These are phyloP conservation scores for Recurvirostra avosetta DNA, from an alignment of 2,113 vertebrate genomes.

Conservation along the genomic window DNA sequence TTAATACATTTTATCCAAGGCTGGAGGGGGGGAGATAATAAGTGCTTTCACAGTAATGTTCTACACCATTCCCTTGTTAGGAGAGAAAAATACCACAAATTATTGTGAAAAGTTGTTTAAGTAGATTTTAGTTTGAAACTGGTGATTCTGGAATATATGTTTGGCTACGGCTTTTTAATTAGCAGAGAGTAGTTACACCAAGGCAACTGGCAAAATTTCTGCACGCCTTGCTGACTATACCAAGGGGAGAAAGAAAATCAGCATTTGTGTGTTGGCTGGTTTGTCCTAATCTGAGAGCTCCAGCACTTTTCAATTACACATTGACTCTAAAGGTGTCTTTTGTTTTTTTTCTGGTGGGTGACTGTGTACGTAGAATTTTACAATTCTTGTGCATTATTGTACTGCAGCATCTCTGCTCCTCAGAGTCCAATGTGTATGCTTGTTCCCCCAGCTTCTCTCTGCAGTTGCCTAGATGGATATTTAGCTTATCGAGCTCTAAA, in stretches of 20 bases:
- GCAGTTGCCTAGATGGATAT: background rate
- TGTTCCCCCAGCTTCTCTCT: background rate
- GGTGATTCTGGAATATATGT: background rate
- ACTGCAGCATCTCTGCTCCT: background rate
- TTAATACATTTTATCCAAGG: background rate
- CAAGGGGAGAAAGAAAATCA: background rate
- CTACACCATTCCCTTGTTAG: background rate
- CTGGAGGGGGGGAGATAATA: background rate
- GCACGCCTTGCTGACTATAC: background rate
- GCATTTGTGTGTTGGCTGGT: background rate
- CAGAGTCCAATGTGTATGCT: background rate
- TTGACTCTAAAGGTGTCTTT: background rate
- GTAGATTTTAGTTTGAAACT: background rate
- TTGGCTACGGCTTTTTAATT: background rate
- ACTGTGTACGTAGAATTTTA: background rate
- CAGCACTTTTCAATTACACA: background rate
- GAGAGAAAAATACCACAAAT: background rate
- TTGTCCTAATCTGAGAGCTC: background rate
- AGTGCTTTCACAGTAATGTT: background rate
- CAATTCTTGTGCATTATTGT: background rate
- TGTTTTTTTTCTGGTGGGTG: background rate
- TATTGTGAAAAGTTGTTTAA: background rate
- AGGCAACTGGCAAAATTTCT: background rate
- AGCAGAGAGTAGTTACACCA: background rate
- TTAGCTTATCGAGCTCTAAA: background rate